These are phyloP conservation scores for Hydrolagus colliei DNA, from an alignment of 2,797 vertebrate species.

Conservation along the genomic window DNA sequence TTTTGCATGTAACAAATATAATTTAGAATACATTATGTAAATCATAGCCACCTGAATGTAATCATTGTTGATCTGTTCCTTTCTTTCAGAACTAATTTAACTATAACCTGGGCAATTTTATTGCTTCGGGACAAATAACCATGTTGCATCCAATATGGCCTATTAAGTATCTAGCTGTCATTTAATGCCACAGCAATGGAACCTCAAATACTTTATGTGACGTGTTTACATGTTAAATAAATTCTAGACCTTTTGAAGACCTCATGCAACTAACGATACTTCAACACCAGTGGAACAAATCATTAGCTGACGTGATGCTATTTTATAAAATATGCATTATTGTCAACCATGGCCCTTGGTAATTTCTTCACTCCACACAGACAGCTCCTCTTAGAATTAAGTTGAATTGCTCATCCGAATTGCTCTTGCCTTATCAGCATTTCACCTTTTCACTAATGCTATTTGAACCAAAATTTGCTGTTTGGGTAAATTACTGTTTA, in stretches of 20 bases:
- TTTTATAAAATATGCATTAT: neutral
- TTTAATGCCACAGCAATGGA: neutral
- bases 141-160: neutral
- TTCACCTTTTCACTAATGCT: conserved; percentile 49
- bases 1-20: neutral
- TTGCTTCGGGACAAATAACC: neutral
- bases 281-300: neutral
- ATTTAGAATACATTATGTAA: neutral
- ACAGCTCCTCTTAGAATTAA: conserved; percentile 15
- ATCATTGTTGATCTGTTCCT: neutral
- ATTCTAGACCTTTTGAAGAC: neutral
- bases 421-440: conserved; percentile 37
- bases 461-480: conserved; percentile 48
- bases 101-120: neutral
- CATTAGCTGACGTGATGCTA: neutral
- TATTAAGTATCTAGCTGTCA: neutral
- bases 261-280: neutral
- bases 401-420: conserved; percentile 6
- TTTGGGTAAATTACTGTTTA: conserved; percentile 44
- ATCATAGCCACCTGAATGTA: neutral
- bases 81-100: neutral
- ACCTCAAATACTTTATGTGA: neutral
- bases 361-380: conserved; percentile 23
- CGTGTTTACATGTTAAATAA: neutral
- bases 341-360: neutral